These are phyloP conservation scores for Paramacrobiotus metropolitanus DNA, from an alignment of 1,140 invertebrate genomes.

Conservation along the genomic window DNA sequence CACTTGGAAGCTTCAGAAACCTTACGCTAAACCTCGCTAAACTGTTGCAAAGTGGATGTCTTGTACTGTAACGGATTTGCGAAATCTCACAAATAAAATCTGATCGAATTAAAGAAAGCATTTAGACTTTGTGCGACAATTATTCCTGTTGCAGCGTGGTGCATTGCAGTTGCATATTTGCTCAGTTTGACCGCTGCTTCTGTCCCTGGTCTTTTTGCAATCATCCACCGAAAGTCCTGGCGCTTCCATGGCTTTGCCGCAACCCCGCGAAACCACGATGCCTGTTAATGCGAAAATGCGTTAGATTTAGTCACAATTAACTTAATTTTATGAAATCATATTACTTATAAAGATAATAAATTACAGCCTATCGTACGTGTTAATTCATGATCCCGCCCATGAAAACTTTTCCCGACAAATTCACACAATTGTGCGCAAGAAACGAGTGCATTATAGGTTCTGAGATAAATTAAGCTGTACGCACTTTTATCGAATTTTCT, in stretches of 20 bases:
- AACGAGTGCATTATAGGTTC: too few species aligned
- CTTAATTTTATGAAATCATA: too few species aligned
- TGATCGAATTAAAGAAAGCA: background rate
- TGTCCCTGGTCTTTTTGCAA: conserved; percentile 1
- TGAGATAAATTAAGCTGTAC: background rate
- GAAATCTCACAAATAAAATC: too few species aligned
- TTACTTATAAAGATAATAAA: too few species aligned
- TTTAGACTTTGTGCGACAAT: background rate
- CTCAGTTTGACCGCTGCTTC: background rate
- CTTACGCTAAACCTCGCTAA: too few species aligned
- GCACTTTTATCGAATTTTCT: background rate
- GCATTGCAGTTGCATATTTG: background rate
- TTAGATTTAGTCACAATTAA: background rate
- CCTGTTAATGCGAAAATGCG: background rate
- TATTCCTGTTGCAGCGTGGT: background rate
- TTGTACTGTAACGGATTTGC: too few species aligned
- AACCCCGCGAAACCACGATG: background rate
- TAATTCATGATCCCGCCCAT: too few species aligned
- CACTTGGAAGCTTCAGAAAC: too few species aligned
- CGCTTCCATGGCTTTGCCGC: background rate
- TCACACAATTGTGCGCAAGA: too few species aligned
- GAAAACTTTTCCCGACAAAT: too few species aligned
- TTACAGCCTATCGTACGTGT: too few species aligned
- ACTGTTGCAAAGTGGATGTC: too few species aligned
- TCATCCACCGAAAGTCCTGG: background rate